phyloP scores from a whole-genome alignment of 2,797 vertebrate species.

The Calcarius lapponicus region DNA sequence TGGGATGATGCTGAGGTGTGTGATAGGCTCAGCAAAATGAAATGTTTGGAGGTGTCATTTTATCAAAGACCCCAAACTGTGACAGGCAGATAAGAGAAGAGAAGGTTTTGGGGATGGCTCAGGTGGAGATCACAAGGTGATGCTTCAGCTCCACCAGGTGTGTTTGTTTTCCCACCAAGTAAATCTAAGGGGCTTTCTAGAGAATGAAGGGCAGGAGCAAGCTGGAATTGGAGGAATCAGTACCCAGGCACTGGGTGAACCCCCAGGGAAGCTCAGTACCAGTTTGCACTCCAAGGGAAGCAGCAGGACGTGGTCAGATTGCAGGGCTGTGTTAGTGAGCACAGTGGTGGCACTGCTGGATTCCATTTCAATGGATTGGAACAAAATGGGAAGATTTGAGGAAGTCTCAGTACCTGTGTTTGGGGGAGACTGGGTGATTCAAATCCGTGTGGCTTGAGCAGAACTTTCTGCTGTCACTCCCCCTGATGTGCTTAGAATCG shows the following conservation, averaged over 20 bases:
- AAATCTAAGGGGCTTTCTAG: neutral
- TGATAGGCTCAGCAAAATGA: neutral
- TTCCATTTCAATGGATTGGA: neutral
- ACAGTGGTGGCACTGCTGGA: neutral
- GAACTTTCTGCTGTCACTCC: neutral
- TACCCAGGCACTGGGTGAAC: neutral
- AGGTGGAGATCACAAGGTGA: neutral
- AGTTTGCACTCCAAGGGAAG: neutral
- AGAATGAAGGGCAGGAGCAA: neutral
- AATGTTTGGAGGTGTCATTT: neutral
- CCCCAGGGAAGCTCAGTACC: neutral
- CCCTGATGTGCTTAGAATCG: neutral
- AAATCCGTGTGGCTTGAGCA: neutral
- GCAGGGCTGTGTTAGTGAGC: neutral
- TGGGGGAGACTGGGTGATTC: neutral
- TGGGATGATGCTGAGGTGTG: neutral
- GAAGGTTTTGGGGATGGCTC: neutral
- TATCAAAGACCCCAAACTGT: neutral
- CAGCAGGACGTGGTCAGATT: neutral
- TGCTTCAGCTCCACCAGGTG: neutral
- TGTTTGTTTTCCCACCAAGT: neutral
- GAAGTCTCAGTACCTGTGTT: neutral
- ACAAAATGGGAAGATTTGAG: neutral
- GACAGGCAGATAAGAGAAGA: fast-evolving
- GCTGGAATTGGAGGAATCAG: neutral